Percentiles rank a stretch among this genome's conserved stretches.
These are phyloP conservation scores for Cyclina sinensis DNA, from an alignment of 1,140 invertebrate species.

Conservation along the genomic window DNA sequence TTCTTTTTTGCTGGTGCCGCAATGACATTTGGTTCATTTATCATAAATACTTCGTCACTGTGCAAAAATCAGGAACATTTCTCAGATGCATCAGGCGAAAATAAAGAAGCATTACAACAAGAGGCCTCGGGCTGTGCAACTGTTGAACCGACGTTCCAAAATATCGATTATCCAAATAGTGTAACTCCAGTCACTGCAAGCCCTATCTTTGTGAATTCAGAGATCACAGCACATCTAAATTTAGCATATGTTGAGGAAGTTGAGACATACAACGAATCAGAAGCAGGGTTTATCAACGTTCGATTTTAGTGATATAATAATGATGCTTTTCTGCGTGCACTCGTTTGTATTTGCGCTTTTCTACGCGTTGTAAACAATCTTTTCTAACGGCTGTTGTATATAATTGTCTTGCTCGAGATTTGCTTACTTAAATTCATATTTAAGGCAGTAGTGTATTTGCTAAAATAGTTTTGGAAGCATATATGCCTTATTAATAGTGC, in stretches of 20 bases:
- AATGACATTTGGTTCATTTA: neutral
- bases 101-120: neutral
- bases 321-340: too few relatives aligned
- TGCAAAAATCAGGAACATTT: neutral
- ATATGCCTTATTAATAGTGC: too few relatives aligned
- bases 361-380: too few relatives aligned
- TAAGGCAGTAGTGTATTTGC: too few relatives aligned
- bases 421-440: too few relatives aligned
- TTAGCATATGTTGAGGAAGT: neutral
- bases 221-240: neutral
- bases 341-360: too few relatives aligned
- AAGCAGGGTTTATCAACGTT: too few relatives aligned
- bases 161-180: neutral
- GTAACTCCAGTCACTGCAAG: neutral
- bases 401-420: too few relatives aligned
- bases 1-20: constrained; percentile 22
- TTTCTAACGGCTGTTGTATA: too few relatives aligned
- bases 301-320: too few relatives aligned
- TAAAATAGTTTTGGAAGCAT: too few relatives aligned
- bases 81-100: neutral
- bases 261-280: neutral
- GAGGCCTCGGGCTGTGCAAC: neutral
- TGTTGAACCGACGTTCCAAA: neutral
- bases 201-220: neutral
- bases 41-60: neutral